Percentiles rank a stretch among this genome's conserved stretches.
Evolutionary conservation across 1,140 invertebrate species (phyloP).

Genomic region (Aradophagus sp.): DNA sequence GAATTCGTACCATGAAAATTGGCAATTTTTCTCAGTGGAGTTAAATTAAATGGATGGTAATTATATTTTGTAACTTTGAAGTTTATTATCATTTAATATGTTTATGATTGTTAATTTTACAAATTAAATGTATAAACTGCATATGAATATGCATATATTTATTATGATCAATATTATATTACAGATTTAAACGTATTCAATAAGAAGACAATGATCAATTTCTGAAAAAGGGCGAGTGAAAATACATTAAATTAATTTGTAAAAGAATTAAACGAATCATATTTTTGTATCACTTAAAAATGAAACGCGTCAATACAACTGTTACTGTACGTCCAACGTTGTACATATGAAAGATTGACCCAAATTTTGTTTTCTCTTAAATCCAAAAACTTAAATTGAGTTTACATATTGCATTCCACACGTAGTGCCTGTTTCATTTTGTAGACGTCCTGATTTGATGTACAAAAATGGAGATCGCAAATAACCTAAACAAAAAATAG

Average conservation of each 20-base stretch:
- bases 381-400: conserved; percentile 4
- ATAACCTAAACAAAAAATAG: neutral
- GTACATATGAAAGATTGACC: conserved; percentile 36
- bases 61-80: conserved; percentile 29
- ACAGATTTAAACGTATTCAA: too few relatives aligned
- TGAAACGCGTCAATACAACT: conserved; percentile 20
- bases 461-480: conserved; percentile 14
- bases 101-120: conserved; percentile 29
- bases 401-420: conserved; percentile 16
- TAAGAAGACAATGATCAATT: too few relatives aligned
- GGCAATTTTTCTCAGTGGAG: conserved; percentile 1
- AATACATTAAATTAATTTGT: conserved; percentile 15
- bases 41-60: conserved; percentile 13
- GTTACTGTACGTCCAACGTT: conserved; percentile 20
- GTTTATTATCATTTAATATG: conserved; percentile 19
- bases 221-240: conserved; percentile 6
- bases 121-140: conserved; percentile 12
- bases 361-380: conserved; percentile 2
- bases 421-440: conserved; percentile 25
- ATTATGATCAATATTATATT: too few relatives aligned
- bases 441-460: conserved; percentile 24
- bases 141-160: conserved; percentile 20
- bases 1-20: too few relatives aligned
- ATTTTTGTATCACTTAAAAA: conserved; percentile 30
- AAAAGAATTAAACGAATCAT: conserved; percentile 17